A percentile compares a stretch with the other conserved stretches of the same genome.
Conservation (phyloP, 2,888 invertebrate species). For the Trisateles emortualis region DNA sequence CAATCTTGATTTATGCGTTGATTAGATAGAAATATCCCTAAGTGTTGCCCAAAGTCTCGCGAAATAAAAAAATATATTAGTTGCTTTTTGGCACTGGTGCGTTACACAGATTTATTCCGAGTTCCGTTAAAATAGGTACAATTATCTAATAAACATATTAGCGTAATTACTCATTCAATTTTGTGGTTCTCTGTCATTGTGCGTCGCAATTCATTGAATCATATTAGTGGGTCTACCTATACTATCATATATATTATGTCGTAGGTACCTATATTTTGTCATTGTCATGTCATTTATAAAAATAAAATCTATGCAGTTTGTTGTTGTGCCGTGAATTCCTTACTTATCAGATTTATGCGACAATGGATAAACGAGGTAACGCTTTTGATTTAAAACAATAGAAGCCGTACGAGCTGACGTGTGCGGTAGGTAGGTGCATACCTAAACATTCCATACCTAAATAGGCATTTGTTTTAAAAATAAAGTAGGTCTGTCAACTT, state of each 20-base stretch:
- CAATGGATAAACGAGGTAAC: slow-evolving; percentile 10
- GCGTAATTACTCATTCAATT: slow-evolving; percentile 4
- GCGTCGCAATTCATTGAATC: slow-evolving; percentile 1
- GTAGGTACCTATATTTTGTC: background rate
- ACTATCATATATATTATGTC: background rate
- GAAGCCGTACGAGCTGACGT: background rate
- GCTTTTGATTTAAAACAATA: slow-evolving; percentile 11
- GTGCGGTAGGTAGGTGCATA: background rate
- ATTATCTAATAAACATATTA: slow-evolving; percentile 1
- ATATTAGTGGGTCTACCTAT: slow-evolving; percentile 1
- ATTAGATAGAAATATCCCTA: slow-evolving; percentile 55
- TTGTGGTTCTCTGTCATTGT: slow-evolving; percentile 15
- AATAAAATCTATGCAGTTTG: background rate
- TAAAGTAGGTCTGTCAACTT: no score
- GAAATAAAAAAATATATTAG: slow-evolving; percentile 29
- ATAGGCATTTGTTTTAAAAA: no score
- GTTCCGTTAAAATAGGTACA: slow-evolving; percentile 12
- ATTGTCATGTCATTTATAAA: no score
- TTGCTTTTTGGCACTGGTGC: slow-evolving; percentile 13
- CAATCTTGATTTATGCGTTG: slow-evolving; percentile 65
- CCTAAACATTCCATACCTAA: no score
- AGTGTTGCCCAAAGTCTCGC: slow-evolving; percentile 33
- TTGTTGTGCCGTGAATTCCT: slow-evolving; percentile 8
- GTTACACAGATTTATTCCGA: slow-evolving; percentile 4
- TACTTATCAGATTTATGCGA: slow-evolving; percentile 1